Base-by-base conservation (phyloP, 2,113 vertebrate species). In the Grammomys dolichurus region DNA sequence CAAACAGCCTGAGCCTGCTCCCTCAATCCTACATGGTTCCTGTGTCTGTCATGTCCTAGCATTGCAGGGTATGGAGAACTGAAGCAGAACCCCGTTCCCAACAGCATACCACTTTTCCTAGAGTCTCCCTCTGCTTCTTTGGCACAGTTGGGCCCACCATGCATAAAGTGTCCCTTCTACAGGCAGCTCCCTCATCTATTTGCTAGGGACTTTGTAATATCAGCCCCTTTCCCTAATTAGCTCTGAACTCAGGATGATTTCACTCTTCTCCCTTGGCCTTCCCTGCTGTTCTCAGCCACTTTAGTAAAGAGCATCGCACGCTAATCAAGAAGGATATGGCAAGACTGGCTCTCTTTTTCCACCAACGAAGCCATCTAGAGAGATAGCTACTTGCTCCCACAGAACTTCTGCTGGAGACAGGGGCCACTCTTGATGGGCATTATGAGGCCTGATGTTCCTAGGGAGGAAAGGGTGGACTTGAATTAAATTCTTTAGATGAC, bases 401-500 rank as follows among this genome's bases (percentile, higher is more conserved):
- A 40, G 43, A 17, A 19, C 46, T 70, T 33, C 31, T 65, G 63
- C 28, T 69, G 11, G 10, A 70, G 33, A 51, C 7, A 54, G 33
- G 36, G 17, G 10, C 33, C 54, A 58, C 20, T 81, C 24, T 46
- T 31, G 31, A n/a, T 48, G 26, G 48, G 12, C 22, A 40, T 51
- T 3, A 0, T 12, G 28, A 82, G 22, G n/a, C 17, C 7, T 54
- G 5, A 1, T 0, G 14, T 24, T 87, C 17, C 7, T 19, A 14
- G 46, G 1, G 1, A 3, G 22, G 67, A 17, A 16, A 85, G 4
- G 0, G 36, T 81, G 8, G 16, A 63, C 19, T 28, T 54, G 1
- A 56, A 56, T 81, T 9, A 4, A 10, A 70, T 40, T 72, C 28
- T 90, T 84, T 22, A 0, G 46, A 20, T 31, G 16, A 65, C 1